phyloP scores from a whole-genome alignment of 2,888 invertebrate species.

The Ferrisia virgata region DNA sequence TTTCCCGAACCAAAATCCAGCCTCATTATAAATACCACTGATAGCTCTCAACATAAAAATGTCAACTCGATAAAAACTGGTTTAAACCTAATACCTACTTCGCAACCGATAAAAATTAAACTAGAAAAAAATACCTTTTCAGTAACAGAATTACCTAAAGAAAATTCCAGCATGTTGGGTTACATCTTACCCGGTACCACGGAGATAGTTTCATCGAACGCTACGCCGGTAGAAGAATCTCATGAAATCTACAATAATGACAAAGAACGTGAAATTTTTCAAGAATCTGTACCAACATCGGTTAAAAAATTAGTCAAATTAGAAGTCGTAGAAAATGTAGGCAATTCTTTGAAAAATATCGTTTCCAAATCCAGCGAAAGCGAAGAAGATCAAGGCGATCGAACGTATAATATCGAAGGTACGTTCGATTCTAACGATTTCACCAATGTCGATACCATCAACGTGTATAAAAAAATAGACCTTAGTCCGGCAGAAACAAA shows the following conservation, averaged over 20 bases:
- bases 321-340: background rate
- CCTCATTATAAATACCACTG: constrained; percentile 45
- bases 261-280: constrained; percentile 48
- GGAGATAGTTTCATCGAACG: background rate
- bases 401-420: constrained; percentile 33
- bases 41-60: constrained; percentile 48
- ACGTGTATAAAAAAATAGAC: constrained; percentile 47
- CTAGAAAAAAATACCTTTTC: background rate
- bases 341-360: constrained; percentile 32
- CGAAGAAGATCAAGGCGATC: constrained; percentile 15
- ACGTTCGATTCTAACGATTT: constrained; percentile 34
- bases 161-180: background rate
- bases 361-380: constrained; percentile 34
- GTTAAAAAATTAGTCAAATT: constrained; percentile 3
- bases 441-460: constrained; percentile 7
- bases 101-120: background rate
- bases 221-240: constrained; percentile 47
- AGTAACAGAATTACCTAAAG: background rate
- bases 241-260: constrained; percentile 49
- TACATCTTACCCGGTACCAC: background rate
- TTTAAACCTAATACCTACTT: constrained; percentile 11
- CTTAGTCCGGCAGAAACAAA: background rate
- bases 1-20: background rate
- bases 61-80: background rate
- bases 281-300: background rate